Evolutionary conservation across 1,140 invertebrate species (phyloP), one percentile per base, ranked within the genome.

Genomic region (Pseudomyrmex concolor): DNA sequence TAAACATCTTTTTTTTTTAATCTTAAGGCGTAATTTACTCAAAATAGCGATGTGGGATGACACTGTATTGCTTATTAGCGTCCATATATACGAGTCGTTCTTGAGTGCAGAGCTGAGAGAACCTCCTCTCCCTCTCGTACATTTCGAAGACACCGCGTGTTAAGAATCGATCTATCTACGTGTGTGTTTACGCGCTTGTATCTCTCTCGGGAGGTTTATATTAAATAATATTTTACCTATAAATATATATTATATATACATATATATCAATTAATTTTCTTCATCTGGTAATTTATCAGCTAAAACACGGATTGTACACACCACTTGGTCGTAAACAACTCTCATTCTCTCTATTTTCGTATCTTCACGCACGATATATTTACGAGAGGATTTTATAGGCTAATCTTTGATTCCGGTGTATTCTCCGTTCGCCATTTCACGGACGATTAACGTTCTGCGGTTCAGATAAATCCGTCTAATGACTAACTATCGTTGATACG

Each of bases 371-470:
- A 19, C 8, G 25, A 64, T 64, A 34, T 34, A 34, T 34, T 34
- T 76, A 55, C 34, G 34, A 54, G 12, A 66, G 25, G 62, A 76
- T 22, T 12, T 77, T 54, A 34, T 34, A 77, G 73, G 62, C 48
- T 77, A 67, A 67, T 77, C 73, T 76, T 76, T 66, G 60, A 76
- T 76, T 64, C 22, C 9, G n/a, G 5, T 34, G 5, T 66, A 66
- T 66, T 12, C 25, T 19, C 25, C 13, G 25, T 2, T 15, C 59
- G 59, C n/a, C 22, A 22, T 34, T 76, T 76, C 19, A 51, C 25
- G 48, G 25, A 15, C 12, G n/a, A 63, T 63, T 73, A 73, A 73
- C 45, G 34, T 0, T 34, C 34, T 34, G 34, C 54, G 54, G 25
- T 51, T 76, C 57, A n/a, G 59, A 64, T 66, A 51, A 64, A 76